These are phyloP conservation scores for Lasioglossum zephyrum DNA, from an alignment of 2,888 invertebrate species.

Conservation along the genomic window DNA sequence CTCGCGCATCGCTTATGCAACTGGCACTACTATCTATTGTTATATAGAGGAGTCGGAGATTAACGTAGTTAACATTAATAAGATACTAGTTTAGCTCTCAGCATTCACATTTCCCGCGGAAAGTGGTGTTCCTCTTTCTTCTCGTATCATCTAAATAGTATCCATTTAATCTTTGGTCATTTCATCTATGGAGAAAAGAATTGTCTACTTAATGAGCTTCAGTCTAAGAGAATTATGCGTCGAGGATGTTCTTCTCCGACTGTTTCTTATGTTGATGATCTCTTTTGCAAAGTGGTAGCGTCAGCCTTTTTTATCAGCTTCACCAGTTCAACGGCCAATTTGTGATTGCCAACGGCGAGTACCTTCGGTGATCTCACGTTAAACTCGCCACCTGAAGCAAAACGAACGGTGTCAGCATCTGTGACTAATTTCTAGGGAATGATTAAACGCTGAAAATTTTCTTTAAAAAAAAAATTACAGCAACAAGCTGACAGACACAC, in stretches of 20 bases:
- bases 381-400: constrained; percentile 84
- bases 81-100: background rate
- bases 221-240: background rate
- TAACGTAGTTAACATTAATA: constrained; percentile 26
- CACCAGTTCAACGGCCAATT: constrained; percentile 85
- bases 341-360: constrained; percentile 85
- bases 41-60: background rate
- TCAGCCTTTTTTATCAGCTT: constrained; percentile 85
- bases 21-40: background rate
- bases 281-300: constrained; percentile 73
- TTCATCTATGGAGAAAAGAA: background rate
- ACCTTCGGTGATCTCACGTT: constrained; percentile 87
- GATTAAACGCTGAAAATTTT: background rate
- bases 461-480: background rate
- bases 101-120: background rate
- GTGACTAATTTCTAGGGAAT: background rate
- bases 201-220: background rate
- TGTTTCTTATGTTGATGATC: constrained; percentile 10
- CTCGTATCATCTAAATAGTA: background rate
- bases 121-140: background rate
- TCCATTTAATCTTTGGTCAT: background rate
- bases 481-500: background rate
- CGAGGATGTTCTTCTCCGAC: background rate
- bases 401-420: background rate
- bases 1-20: background rate